Base-by-base conservation (phyloP, 2,113 vertebrate species). In the Cynopterus brachyotis region DNA sequence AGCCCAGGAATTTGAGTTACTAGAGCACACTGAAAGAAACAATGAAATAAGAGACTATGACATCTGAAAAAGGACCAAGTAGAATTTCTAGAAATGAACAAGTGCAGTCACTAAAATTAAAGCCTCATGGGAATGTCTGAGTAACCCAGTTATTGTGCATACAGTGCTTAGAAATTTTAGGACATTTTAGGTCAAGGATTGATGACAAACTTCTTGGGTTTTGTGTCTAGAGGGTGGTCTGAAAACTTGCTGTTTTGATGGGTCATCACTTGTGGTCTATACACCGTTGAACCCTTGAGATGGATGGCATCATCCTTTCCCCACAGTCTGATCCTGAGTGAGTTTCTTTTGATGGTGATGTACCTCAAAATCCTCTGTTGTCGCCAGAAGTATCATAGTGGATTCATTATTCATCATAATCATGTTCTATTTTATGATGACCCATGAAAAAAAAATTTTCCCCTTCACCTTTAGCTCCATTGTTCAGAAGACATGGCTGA, bases 21-120 rank as follows among this genome's bases (percentile, higher is more conserved):
- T 79, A 42, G 47, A 92, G 9, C 69, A 75, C 94, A 22, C 35
- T 32, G 30, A 66, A 69, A 80, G 57, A 57, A 83, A 87, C 35
- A 62, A 80, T 28, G 17, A 85, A 72, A 69, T 50, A 67, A 88
- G 42, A 59, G 40, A 53, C 20, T 35, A 13, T 57, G 35, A 73
- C 59, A 47, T 28, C n/a, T 94, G 42, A n/a, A 9, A 37, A 28
- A 55, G 72, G 26, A 15, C 19, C 26, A 60, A 19, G 26, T 40
- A 62, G 62, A 73, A 40, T 66, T 70, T 67, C 40, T 83, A 60
- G 69, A 62, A 67, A 53, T 91, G 70, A 80, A n/a, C 11, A n/a
- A n/a, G 7, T 22, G 5, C 7, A 12, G 2, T 42, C 76, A n/a
- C 47, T 20, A 2, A 26, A 30, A 35, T 30, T 35, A 32, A 60